A percentile compares a stretch with the other conserved stretches of the same genome.
These are phyloP conservation scores for Scaptomyza tumidula DNA, from an alignment of 2,888 invertebrate genomes.

Conservation along the genomic window DNA sequence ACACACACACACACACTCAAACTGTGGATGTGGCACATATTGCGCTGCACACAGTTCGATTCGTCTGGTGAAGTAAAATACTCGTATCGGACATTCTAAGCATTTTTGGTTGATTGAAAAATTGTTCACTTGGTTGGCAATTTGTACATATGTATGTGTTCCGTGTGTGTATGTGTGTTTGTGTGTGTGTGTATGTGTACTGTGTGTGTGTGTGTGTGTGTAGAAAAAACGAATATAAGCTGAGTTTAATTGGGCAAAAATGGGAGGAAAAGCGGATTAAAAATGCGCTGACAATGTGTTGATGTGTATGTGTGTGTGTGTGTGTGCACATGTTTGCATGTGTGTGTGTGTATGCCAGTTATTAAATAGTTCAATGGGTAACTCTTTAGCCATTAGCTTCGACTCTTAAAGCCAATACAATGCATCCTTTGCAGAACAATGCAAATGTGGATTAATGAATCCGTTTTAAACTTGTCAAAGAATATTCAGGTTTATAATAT, in stretches of 20 bases:
- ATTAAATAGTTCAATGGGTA: conserved; percentile 36
- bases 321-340: background rate
- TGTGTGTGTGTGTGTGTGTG: conserved; percentile 2
- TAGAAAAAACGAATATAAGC: conserved; percentile 60
- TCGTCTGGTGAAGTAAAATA: conserved; percentile 56
- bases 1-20: conserved; percentile 40
- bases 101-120: conserved; percentile 79
- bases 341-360: conserved; percentile 5
- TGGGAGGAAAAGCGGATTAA: conserved; percentile 41
- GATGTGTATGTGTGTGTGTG: conserved; percentile 3
- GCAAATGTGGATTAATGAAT: background rate
- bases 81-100: conserved; percentile 60
- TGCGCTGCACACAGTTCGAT: conserved; percentile 53
- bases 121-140: conserved; percentile 76
- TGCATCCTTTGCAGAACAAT: background rate
- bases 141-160: conserved; percentile 32
- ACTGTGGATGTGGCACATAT: conserved; percentile 61
- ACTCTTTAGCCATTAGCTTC: conserved; percentile 8
- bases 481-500: no score
- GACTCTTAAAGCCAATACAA: conserved; percentile 3
- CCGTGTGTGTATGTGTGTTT: no score
- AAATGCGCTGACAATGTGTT: conserved; percentile 48
- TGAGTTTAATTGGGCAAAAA: conserved; percentile 69
- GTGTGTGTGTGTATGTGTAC: conserved; percentile 2
- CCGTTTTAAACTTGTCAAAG: background rate